phyloP scores from a whole-genome alignment of 2,888 invertebrate genomes.

The Pimpla rufipes region DNA sequence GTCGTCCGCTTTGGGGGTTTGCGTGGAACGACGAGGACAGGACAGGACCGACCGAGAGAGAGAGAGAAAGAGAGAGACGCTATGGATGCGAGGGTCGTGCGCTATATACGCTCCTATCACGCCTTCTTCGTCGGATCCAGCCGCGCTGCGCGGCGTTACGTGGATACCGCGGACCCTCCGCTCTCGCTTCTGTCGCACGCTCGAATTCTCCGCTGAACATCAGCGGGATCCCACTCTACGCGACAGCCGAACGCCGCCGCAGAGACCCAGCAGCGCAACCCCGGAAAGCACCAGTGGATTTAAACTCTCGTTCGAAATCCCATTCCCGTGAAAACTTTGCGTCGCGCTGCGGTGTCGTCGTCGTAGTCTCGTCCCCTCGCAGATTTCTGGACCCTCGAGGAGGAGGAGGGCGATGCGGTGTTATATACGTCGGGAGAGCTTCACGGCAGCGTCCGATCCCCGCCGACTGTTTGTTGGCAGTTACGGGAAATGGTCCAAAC shows the following conservation, averaged over 20 bases:
- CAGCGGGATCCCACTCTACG: conserved; percentile 31
- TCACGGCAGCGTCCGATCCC: conserved; percentile 5
- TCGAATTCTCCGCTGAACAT: conserved; percentile 54
- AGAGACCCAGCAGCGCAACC: background rate
- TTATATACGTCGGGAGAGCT: background rate
- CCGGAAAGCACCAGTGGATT: conserved; percentile 55
- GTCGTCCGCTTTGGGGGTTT: conserved; percentile 54
- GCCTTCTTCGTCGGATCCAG: conserved; percentile 9
- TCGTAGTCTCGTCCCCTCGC: background rate
- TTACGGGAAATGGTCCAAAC: background rate
- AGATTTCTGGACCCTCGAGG: background rate
- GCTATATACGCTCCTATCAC: conserved; percentile 26
- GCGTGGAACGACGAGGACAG: conserved; percentile 43
- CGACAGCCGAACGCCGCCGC: conserved; percentile 1
- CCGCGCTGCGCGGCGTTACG: background rate
- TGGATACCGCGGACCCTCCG: background rate
- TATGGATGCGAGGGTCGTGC: conserved; percentile 12
- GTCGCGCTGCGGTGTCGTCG: background rate
- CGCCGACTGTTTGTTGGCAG: background rate
- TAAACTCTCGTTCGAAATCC: conserved; percentile 53
- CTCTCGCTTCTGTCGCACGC: conserved; percentile 31
- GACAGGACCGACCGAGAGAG: conserved; percentile 25
- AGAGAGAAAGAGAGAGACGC: too few relatives aligned
- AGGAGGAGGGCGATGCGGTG: background rate
- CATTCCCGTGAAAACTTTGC: conserved; percentile 55